phyloP scores from a whole-genome alignment of 2,113 vertebrate species.

The Anarrhichthys ocellatus region DNA sequence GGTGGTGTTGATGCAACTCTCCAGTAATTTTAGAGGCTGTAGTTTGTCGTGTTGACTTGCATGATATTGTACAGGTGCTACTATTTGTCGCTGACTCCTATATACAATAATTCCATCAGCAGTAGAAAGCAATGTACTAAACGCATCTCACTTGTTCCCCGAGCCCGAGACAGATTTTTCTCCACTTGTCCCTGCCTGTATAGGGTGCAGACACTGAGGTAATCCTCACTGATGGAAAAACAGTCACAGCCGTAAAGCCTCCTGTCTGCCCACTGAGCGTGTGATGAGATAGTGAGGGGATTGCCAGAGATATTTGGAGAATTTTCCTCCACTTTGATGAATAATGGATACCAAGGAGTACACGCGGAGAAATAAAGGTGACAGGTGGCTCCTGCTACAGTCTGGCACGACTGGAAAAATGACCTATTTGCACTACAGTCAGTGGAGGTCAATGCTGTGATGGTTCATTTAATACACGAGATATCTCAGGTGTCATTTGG shows the following conservation, averaged over 20 bases:
- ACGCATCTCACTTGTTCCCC: not conserved
- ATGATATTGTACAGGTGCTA: not conserved
- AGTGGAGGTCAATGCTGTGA: constrained; percentile 1
- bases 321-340: constrained; percentile 46
- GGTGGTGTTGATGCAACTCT: not conserved
- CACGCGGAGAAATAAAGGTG: constrained; percentile 22
- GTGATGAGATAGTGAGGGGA: constrained; percentile 62
- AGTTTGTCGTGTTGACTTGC: not conserved
- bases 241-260: constrained; percentile 48
- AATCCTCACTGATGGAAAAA: constrained; percentile 63
- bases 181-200: not conserved
- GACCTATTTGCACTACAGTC: not conserved
- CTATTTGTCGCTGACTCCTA: not conserved
- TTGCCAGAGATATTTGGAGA: constrained; percentile 35
- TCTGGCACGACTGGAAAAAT: not conserved
- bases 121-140: not conserved
- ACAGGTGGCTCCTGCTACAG: constrained; percentile 21
- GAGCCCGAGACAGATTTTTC: constrained; percentile 3
- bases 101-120: constrained; percentile 21
- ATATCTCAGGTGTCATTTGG: not conserved
- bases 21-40: not conserved
- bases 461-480: constrained; percentile 8
- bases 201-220: constrained; percentile 23
- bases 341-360: constrained; percentile 18
- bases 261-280: constrained; percentile 51